Conservation (phyloP, 1,140 invertebrate genomes). For the Procambarus clarkii region DNA sequence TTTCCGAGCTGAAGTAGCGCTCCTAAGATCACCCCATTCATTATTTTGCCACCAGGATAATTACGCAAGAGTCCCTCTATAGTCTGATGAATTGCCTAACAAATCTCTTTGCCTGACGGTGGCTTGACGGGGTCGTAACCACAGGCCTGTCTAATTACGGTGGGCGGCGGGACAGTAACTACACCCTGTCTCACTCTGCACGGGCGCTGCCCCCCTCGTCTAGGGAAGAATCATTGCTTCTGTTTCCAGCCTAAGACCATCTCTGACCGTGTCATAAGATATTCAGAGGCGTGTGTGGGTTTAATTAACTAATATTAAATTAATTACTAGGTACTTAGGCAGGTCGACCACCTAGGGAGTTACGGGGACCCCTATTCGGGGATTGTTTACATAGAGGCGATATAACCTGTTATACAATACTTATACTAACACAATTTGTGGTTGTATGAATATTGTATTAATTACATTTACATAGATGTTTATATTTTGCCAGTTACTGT, state of each 20-base stretch:
- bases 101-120: not conserved
- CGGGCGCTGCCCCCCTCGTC: not conserved
- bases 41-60: constrained; percentile 1
- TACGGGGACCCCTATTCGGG: too few species aligned
- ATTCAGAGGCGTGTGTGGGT: not conserved
- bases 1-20: not conserved
- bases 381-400: too few species aligned
- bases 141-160: not conserved
- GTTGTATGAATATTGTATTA: too few species aligned
- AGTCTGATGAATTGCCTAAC: not conserved
- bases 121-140: not conserved
- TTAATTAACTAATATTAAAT: not conserved
- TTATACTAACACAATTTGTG: too few species aligned
- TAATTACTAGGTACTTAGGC: not conserved
- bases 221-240: not conserved
- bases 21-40: not conserved
- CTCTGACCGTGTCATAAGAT: not conserved
- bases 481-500: too few species aligned
- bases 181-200: not conserved
- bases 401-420: too few species aligned
- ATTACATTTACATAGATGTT: too few species aligned
- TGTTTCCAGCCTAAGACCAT: not conserved
- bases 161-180: not conserved
- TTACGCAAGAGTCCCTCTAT: not conserved
- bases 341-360: not conserved